Base-by-base conservation (phyloP, 2,888 invertebrate genomes). In the Brachypalpus laphriformis region DNA sequence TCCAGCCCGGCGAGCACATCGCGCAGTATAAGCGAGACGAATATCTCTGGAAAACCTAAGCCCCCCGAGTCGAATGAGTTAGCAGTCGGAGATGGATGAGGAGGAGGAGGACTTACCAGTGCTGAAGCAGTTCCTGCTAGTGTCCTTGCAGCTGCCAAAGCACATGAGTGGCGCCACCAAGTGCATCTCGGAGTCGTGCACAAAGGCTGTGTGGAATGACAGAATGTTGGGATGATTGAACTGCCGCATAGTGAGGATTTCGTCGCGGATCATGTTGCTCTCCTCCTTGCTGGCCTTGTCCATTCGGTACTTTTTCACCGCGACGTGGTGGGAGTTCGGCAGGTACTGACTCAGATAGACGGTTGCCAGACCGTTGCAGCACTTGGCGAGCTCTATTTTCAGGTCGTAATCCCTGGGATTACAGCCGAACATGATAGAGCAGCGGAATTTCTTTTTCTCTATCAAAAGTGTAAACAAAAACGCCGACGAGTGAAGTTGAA, bases 121-220 rank as follows among this genome's bases (percentile, higher is more conserved):
- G 16, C 77, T 93, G 91, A 97, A 98, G 92, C 96, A 95, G 87
- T 94, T 94, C 88, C 94, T 93, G 6, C 98, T 93, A 87, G 97
- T 93, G 90, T 97, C 96, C 80, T 95, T 93, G 89, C 97, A 96
- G 0, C 97, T 97, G 2, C 97, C 96, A 90, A 95, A 96, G 25
- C 95, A 95, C 96, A 97, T 96, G 8, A 97, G 93, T 0, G 97
- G 97, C 87, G 96, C 95, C 14, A 97, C 94, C 5, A 96, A 94
- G 91, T 95, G 96, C 34, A 98, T 93, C 90, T 97, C 95, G 47
- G 94, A 94, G n/a, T 95, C 95, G 75, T 94, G 93, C 0, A 97
- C 95, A 92, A 97, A 98, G 3, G 96, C 94, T 34, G 95, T 94
- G 87, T 95, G 92, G 90, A 96, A 95, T 25, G 95, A 94, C 49